phyloP scores from a whole-genome alignment of 2,888 invertebrate genomes.

The Hirtodrosophila duncani region DNA sequence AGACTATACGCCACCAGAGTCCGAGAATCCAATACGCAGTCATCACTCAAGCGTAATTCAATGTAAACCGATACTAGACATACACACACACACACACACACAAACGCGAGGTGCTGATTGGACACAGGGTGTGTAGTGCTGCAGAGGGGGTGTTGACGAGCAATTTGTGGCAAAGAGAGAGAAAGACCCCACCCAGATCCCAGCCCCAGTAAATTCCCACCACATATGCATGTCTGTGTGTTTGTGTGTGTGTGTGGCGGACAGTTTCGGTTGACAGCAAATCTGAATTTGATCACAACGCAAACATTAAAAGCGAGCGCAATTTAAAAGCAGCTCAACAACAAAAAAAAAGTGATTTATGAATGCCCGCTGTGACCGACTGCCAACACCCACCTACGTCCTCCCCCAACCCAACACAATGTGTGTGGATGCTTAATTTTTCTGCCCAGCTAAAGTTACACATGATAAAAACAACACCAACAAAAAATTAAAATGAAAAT shows the following conservation, averaged over 20 bases:
- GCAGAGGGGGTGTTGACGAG: slow-evolving; percentile 1
- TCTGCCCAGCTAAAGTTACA: slow-evolving; percentile 39
- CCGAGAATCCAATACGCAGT: slow-evolving; percentile 44
- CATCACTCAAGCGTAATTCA: slow-evolving; percentile 64
- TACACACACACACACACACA: slow-evolving; percentile 1
- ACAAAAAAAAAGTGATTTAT: slow-evolving; percentile 47
- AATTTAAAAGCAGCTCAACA: slow-evolving; percentile 41
- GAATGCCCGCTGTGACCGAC: slow-evolving; percentile 43
- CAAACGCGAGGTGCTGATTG: slow-evolving; percentile 1
- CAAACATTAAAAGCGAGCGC: slow-evolving; percentile 61
- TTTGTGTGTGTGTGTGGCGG: slow-evolving; percentile 18
- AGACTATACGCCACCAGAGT: slow-evolving; percentile 1
- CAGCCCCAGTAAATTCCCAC: too few species aligned
- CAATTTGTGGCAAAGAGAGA: too few species aligned
- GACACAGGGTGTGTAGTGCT: slow-evolving; percentile 1
- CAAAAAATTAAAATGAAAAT: slow-evolving; percentile 13
- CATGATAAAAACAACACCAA: not conserved
- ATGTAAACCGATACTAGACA: slow-evolving; percentile 54
- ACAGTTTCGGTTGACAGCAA: slow-evolving; percentile 64
- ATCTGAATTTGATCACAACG: slow-evolving; percentile 61
- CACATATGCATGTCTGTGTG: slow-evolving; percentile 12
- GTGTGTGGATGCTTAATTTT: slow-evolving; percentile 18
- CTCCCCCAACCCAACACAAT: slow-evolving; percentile 1
- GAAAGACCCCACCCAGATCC: too few species aligned
- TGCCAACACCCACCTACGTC: slow-evolving; percentile 1